Conservation (phyloP, 2,113 vertebrate species). For the Boulengerochromis microlepis region DNA sequence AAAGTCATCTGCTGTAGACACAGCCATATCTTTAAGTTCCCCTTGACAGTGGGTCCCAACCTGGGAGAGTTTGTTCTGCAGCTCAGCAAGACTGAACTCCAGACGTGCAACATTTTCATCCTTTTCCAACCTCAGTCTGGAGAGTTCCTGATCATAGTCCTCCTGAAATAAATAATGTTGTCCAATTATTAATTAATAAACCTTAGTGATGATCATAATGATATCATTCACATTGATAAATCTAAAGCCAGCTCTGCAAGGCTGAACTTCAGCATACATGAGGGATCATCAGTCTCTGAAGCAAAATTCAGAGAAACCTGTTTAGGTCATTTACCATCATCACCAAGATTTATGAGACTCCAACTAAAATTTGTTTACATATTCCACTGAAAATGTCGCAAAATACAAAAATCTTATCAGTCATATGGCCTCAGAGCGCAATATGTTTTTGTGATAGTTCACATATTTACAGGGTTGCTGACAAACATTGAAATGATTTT, state of each 20-base stretch:
- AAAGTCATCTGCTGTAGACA: slow-evolving; percentile 80
- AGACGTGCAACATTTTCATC: slow-evolving; percentile 72
- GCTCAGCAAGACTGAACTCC: slow-evolving; percentile 68
- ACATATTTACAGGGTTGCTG: not conserved
- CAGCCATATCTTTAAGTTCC: slow-evolving; percentile 72
- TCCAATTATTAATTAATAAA: not conserved
- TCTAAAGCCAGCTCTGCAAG: not conserved
- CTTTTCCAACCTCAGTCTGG: slow-evolving; percentile 77
- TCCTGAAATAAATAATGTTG: slow-evolving; percentile 61
- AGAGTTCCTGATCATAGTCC: slow-evolving; percentile 78
- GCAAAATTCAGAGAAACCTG: not conserved
- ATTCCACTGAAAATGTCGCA: not conserved
- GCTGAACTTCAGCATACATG: not conserved
- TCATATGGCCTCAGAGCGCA: not conserved
- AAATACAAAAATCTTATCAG: not conserved
- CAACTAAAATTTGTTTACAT: not conserved
- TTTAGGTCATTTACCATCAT: not conserved
- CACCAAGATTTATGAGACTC: not conserved
- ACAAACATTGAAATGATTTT: not conserved
- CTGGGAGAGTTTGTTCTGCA: slow-evolving; percentile 72
- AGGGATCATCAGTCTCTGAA: not conserved
- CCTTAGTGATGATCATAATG: not conserved
- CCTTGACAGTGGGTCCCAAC: slow-evolving; percentile 50
- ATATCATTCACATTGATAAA: not conserved
- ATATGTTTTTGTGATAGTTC: not conserved